Percentiles rank a stretch among this genome's conserved stretches.
phyloP scores from a whole-genome alignment of 2,797 vertebrate genomes.

The Parauchenoglanis ngamensis region DNA sequence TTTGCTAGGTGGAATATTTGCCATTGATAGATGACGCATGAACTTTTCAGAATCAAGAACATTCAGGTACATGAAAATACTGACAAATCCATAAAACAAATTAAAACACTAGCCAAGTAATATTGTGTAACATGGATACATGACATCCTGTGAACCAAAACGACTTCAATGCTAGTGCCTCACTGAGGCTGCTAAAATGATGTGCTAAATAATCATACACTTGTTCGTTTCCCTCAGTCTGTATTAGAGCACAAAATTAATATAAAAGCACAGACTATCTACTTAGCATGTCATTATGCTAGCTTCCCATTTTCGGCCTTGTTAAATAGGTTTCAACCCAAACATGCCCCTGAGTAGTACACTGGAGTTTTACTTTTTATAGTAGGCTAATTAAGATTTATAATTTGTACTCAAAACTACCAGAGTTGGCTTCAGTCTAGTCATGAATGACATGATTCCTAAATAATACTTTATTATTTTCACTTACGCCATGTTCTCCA shows the following conservation, averaged over 20 bases:
- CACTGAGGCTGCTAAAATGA: neutral
- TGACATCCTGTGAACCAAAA: neutral
- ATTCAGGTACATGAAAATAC: neutral
- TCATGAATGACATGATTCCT: neutral
- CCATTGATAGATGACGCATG: neutral
- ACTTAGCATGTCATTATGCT: neutral
- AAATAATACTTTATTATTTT: too few species aligned
- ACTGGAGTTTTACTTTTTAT: neutral
- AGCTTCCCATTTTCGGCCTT: neutral
- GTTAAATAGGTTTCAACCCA: neutral
- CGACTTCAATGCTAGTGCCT: neutral
- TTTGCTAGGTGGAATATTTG: neutral
- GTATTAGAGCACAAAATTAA: neutral
- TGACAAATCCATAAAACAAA: neutral
- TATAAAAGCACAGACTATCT: neutral
- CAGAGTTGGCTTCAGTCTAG: neutral
- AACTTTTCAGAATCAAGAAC: neutral
- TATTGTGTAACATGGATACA: neutral
- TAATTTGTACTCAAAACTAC: neutral
- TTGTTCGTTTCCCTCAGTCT: neutral
- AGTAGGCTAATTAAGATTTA: neutral
- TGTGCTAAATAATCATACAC: neutral
- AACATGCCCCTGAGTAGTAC: neutral
- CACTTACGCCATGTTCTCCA: too few species aligned
- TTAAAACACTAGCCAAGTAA: neutral